Evolutionary conservation across 2,888 invertebrate genomes (phyloP).

Genomic region (Sesamia inferens): DNA sequence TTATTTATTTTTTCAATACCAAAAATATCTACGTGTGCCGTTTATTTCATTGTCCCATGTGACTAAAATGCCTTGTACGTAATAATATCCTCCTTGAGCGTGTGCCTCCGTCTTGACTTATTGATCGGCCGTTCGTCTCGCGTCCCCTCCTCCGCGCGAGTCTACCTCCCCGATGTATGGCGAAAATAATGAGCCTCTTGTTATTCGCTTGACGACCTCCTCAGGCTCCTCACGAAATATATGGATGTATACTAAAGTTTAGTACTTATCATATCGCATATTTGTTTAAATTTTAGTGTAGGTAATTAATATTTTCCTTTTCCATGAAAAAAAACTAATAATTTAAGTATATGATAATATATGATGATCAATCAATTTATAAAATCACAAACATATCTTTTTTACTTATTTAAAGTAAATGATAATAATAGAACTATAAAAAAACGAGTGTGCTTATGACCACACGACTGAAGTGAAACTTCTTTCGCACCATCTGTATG

Average conservation of each 20-base stretch:
- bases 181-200: conserved; percentile 37
- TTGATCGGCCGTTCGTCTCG: conserved; percentile 53
- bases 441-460: too few species aligned
- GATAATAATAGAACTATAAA: background rate
- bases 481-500: too few species aligned
- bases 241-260: background rate
- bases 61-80: background rate
- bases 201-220: conserved; percentile 30
- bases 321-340: background rate
- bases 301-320: background rate
- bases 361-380: too few species aligned
- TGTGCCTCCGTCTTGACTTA: conserved; percentile 56
- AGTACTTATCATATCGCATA: too few species aligned
- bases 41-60: background rate
- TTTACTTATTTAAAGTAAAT: background rate
- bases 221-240: background rate
- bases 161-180: background rate
- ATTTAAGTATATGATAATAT: too few species aligned
- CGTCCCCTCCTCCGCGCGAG: conserved; percentile 38
- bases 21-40: background rate
- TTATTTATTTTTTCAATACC: background rate
- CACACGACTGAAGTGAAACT: too few species aligned
- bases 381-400: background rate
- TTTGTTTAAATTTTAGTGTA: background rate
- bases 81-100: background rate